Evolutionary conservation across 2,113 vertebrate species (phyloP), one percentile per base, ranked within the genome.

Genomic region (Rhinolophus ferrumequinum): DNA sequence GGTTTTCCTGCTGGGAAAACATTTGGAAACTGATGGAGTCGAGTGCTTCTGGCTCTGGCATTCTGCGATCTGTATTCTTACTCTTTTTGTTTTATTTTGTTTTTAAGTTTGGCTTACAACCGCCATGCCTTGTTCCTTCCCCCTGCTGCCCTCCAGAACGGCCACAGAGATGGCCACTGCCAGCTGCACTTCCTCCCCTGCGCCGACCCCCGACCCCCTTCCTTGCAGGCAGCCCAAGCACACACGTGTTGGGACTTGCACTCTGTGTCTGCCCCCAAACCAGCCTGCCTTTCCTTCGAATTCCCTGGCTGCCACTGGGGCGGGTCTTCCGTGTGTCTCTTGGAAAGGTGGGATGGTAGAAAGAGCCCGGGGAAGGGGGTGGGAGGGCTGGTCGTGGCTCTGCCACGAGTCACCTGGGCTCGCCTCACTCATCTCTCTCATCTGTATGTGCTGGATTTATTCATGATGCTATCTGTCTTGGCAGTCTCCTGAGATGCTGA

Each of bases 401-500:
- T 79, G 64, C 81, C 62, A 3, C 38, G 52, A 67, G 76, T 56
- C 52, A 11, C 18, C 70, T 4, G 66, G 38, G 72, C 83, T 93
- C 58, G 15, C 56, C 77, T 84, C 4, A 96, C 66, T 67, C 79
- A 54, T 15, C 9, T 30, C 9, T 28, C 41, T 21, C 19, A 2
- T 64, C 72, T 77, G 1, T 24, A 47, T 3, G 15, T 66, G 72
- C 72, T 33, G 4, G 66, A 44, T 66, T 95, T 85, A 80, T 70
- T 76, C 88, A 70, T n/a, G 76, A 33, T 33, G 64, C 0, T 90
- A 76, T 85, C 96, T 76, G 0, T 66, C 87, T 72, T 92, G 93
- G 93, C 95, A 1, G 38, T 95, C 96, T 88, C 60, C 8, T 75
- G 33, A 56, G n/a, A 66, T 3, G n/a, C 90, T 38, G 87, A 70